Evolutionary conservation across 35 echinoderm and acorn worm species (phyloP), one percentile per base, ranked within the genome.

Genomic region (Hemicentrotus pulcherrimus): DNA sequence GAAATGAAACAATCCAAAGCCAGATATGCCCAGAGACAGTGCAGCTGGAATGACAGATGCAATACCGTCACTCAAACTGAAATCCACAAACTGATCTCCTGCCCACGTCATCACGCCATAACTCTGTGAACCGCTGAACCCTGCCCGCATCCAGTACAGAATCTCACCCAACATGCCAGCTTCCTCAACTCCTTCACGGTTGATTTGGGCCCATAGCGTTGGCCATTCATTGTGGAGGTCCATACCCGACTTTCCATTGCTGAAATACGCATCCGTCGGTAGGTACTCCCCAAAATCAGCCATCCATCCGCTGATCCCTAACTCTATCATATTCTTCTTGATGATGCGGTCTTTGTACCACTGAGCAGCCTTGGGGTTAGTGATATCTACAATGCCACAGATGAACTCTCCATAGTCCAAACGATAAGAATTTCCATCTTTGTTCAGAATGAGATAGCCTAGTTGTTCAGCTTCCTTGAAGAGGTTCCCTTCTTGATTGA

Each of bases 211-310:
- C 98, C 98, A 99, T 18, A 99, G 87, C 16, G 96, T 97, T 28
- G 98, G 98, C 98, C 98, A 99, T 31, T 55, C 19, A 71, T 99
- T 99, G 65, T 99, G 98, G 31, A 99, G 86, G 4, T 94, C 98
- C 47, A 96, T 94, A 9, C 97, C 97, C 19, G 96, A 86, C 60
- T 94, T 78, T 1, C 98, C 98, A 65, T 90, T 98, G 91, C 92
- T 32, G 47, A 99, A 99, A 16, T 97, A 96, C 9, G 96, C 97
- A 94, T 99, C 97, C 3, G 98, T 97, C 9, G 98, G 98, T 31
- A 99, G 94, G 46, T 99, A 99, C 35, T 99, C 98, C 12, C 98
- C 97, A 95, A 99, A 98, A 58, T 99, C 98, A 15, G 98, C 98
- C 98, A 99, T 99, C 98, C 98, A 99, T 58, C 98, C 98, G 46